These are phyloP conservation scores for Drosophila bipectinata DNA, from an alignment of 1,140 invertebrate genomes.

Conservation along the genomic window DNA sequence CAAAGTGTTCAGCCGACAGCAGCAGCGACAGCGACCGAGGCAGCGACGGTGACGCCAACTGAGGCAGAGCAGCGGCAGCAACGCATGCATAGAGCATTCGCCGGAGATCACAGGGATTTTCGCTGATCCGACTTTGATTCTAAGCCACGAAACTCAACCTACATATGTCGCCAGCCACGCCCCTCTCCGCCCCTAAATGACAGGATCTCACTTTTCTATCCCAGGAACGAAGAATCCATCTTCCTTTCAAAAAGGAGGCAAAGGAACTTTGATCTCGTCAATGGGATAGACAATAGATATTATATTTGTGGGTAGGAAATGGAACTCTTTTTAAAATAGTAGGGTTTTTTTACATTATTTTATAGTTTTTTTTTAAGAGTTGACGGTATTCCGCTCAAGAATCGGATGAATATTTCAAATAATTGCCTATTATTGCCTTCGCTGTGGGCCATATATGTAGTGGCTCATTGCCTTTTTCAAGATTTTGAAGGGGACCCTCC, in stretches of 20 bases:
- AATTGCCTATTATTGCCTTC: too few relatives aligned
- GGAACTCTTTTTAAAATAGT: too few relatives aligned
- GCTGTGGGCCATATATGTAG: too few relatives aligned
- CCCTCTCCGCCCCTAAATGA: neutral
- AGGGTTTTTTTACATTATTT: too few relatives aligned
- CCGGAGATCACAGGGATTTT: conserved; percentile 75
- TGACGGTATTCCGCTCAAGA: too few relatives aligned
- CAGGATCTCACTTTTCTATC: conserved; percentile 6
- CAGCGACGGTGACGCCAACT: conserved; percentile 12
- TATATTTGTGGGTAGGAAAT: neutral
- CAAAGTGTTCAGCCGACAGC: conserved; percentile 82
- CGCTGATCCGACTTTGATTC: conserved; percentile 77
- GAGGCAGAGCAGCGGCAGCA: conserved; percentile 16
- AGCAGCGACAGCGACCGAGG: conserved; percentile 34
- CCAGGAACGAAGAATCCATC: conserved; percentile 1
- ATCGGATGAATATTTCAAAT: too few relatives aligned
- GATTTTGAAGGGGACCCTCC: too few relatives aligned
- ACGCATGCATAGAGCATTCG: conserved; percentile 34
- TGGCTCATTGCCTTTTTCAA: too few relatives aligned
- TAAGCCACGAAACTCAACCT: conserved; percentile 77
- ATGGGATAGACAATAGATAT: conserved; percentile 23
- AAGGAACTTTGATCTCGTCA: conserved; percentile 25
- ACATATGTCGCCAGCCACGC: conserved; percentile 67
- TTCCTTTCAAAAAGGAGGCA: conserved; percentile 8
- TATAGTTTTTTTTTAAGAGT: too few relatives aligned